A percentile compares a stretch with the other conserved stretches of the same genome.
phyloP scores from a whole-genome alignment of 2,113 vertebrate genomes.

The Ophthalmolycus amberensis region DNA sequence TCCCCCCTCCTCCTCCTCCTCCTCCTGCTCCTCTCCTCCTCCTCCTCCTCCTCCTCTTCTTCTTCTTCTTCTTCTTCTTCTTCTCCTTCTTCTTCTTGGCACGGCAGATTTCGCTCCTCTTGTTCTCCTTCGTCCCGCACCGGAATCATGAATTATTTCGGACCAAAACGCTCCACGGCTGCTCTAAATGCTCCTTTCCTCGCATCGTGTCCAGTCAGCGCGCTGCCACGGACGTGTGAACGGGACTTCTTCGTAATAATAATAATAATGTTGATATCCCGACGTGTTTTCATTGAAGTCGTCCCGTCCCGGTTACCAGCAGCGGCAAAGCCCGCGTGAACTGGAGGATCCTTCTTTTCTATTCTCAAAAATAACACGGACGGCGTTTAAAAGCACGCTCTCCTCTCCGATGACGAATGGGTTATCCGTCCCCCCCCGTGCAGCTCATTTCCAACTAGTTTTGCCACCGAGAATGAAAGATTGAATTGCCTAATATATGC shows the following conservation, averaged over 20 bases:
- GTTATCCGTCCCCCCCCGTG: slow-evolving; percentile 87
- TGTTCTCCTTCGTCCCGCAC: slow-evolving; percentile 86
- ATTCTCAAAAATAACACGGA: slow-evolving; percentile 50
- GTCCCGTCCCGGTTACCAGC: slow-evolving; percentile 35
- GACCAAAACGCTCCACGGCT: slow-evolving; percentile 86
- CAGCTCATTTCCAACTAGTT: slow-evolving; percentile 98
- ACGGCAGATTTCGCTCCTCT: slow-evolving; percentile 51
- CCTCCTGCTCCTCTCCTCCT: slow-evolving; percentile 19
- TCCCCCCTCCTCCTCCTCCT: slow-evolving; percentile 18
- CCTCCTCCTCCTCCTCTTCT: not conserved
- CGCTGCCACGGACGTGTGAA: slow-evolving; percentile 10
- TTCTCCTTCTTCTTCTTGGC: slow-evolving; percentile 43
- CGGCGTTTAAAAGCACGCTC: slow-evolving; percentile 73
- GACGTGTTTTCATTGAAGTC: slow-evolving; percentile 36
- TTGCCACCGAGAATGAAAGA: slow-evolving; percentile 95
- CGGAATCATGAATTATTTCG: slow-evolving; percentile 93
- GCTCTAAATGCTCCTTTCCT: slow-evolving; percentile 88
- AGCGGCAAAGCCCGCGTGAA: slow-evolving; percentile 22
- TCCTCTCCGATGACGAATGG: slow-evolving; percentile 87
- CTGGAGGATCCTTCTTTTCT: slow-evolving; percentile 22
- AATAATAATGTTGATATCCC: slow-evolving; percentile 7
- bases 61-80: slow-evolving; percentile 3
- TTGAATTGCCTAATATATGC: slow-evolving; percentile 99
- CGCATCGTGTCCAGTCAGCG: slow-evolving; percentile 81
- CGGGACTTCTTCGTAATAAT: slow-evolving; percentile 39